Base-by-base conservation (phyloP, 2,888 invertebrate genomes). In the Acanthopleura granulata region DNA sequence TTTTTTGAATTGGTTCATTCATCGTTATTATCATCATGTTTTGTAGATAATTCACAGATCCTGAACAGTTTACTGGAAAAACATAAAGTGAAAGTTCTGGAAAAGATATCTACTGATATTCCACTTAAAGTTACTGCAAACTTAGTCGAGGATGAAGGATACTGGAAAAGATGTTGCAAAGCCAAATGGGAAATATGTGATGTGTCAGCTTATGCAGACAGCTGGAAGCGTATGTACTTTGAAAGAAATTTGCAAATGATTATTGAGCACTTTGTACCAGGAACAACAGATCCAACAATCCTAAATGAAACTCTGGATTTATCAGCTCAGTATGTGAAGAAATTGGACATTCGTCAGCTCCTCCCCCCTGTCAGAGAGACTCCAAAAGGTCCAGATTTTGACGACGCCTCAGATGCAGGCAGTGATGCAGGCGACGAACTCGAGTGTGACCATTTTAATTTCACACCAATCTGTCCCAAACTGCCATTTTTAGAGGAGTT, bases 151-250 rank as follows among this genome's bases (percentile, higher is more conserved):
- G 89, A 90, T 81, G 90, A 91, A 75, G 87, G 86, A 4, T 91
- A 88, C 81, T 91, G 91, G 91, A 82, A 89, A 78, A 80, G 90
- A 49, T 89, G 89, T 77, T 91, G 90, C 78, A 84, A 85, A 75
- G 86, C 85, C 18, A 78, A 89, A 29, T 91, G 90, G 91, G 85
- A 86, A 57, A 86, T 89, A 62, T 89, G 90, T 83, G 90, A 91
- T 81, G 87, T 90, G 0, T 81, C 86, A 15, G 83, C 83, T n/a
- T 89, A 85, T 81, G 89, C 87, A 9, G 80, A 80, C 70, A 84
- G 87, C 77, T 91, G 91, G 91, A 90, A 91, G 77, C 78, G 88
- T 51, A 90, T 90, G 89, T 91, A 87, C 78, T 89, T 91, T 82
- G 91, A 91, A 79, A 83, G 87, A 76, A 89, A 89, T 75, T 81